Evolutionary conservation across 2,113 vertebrate genomes (phyloP).

Genomic region (Anoura caudifer): DNA sequence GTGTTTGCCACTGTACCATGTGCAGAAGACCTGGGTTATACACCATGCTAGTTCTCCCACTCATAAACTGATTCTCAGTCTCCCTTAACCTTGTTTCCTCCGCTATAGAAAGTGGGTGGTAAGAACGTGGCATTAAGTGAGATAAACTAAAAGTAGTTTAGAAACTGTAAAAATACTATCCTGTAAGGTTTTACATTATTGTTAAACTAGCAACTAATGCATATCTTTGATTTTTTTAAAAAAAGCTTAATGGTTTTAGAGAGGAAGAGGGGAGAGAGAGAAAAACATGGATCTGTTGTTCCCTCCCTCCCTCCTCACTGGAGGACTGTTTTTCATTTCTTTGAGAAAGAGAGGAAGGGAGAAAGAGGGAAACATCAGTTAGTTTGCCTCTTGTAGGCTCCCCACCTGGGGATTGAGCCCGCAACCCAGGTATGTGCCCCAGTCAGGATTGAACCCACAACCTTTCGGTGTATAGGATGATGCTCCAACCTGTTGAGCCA

Average conservation of each 20-base stretch:
- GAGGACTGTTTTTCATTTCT: too few relatives aligned
- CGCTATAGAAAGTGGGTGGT: background rate
- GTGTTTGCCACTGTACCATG: background rate
- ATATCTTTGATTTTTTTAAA: background rate
- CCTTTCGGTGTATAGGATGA: too few relatives aligned
- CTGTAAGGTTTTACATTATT: background rate
- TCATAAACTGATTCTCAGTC: background rate
- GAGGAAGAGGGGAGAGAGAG: background rate
- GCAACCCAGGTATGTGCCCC: too few relatives aligned
- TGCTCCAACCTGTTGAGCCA: too few relatives aligned
- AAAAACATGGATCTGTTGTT: background rate
- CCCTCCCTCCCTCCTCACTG: too few relatives aligned
- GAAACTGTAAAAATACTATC: background rate
- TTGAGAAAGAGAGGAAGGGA: too few relatives aligned
- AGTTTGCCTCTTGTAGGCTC: too few relatives aligned
- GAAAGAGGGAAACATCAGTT: too few relatives aligned
- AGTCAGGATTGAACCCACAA: too few relatives aligned
- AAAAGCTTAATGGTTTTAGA: background rate
- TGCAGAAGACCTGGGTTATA: background rate
- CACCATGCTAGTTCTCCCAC: background rate
- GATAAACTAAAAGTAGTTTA: background rate
- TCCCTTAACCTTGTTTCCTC: background rate
- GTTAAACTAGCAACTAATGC: background rate
- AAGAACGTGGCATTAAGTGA: background rate
- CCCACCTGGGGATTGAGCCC: too few relatives aligned